phyloP scores from a whole-genome alignment of 1,140 invertebrate genomes.

The Hylaeus volcanicus region DNA sequence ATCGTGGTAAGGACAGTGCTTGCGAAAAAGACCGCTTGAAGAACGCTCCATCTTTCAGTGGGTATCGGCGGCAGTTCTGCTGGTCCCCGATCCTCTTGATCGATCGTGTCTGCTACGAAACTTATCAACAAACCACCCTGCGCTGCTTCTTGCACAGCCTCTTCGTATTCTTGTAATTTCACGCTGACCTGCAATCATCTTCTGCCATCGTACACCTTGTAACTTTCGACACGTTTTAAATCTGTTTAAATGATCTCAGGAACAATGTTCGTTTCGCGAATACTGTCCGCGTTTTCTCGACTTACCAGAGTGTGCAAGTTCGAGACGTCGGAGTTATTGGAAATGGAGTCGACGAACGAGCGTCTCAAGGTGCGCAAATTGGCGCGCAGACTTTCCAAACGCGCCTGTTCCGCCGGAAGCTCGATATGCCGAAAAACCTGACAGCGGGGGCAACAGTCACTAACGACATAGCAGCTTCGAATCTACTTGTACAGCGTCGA shows the following conservation, averaged over 20 bases:
- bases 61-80: constrained; percentile 74
- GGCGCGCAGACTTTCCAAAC: constrained; percentile 81
- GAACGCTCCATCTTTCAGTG: constrained; percentile 86
- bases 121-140: constrained; percentile 82
- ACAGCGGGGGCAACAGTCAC: constrained; percentile 33
- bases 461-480: not conserved
- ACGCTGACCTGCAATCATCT: constrained; percentile 59
- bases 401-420: constrained; percentile 85
- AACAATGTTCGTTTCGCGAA: not conserved
- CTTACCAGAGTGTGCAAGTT: constrained; percentile 82
- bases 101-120: constrained; percentile 39
- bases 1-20: constrained; percentile 92
- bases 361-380: constrained; percentile 79
- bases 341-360: constrained; percentile 80
- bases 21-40: constrained; percentile 91
- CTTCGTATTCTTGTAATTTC: constrained; percentile 68
- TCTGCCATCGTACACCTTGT: not conserved
- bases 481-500: too few species aligned
- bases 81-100: constrained; percentile 38
- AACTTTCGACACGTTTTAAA: not conserved
- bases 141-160: constrained; percentile 83
- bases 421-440: constrained; percentile 88
- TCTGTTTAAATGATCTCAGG: not conserved
- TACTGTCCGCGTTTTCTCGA: not conserved
- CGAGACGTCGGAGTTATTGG: constrained; percentile 82